Evolutionary conservation across 2,113 vertebrate genomes (phyloP), one percentile per base, ranked within the genome.

Genomic region (Eulemur rufifrons): DNA sequence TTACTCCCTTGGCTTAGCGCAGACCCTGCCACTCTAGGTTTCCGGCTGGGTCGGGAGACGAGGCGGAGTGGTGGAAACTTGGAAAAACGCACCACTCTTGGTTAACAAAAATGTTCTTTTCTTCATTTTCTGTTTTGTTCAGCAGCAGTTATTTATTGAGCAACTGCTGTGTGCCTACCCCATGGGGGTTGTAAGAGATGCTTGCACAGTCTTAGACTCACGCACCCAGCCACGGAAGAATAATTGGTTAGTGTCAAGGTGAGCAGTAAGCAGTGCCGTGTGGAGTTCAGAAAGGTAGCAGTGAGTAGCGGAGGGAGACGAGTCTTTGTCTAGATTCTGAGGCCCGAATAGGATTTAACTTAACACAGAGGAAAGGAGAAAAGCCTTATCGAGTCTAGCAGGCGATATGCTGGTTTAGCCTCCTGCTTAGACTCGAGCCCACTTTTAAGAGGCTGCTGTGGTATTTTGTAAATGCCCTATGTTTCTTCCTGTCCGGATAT

Each of bases 161-260:
- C 25, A 69, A 52, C 54, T 83, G n/a, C 42, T 37, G 8, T 69
- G 13, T 78, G 56, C 64, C 25, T 80, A 3, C 69, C 42, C 8
- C 39, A 1, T 11, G 20, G 50, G 78, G 34, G 6, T 78, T 47
- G 56, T 45, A 2, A 0, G 80, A 42, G 54, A 12, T 78, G 69
- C 47, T 45, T 37, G 1, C 69, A 8, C 13, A 17, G 5, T 45
- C 10, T 68, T 74, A 23, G 73, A 34, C 3, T 52, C 76, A 17
- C 29, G 27, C 32, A 8, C 6, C 5, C 5, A 54, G 14, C 11
- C 59, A 2, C 18, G 13, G 66, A 29, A n/a, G 68, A 20, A 0
- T 27, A 7, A 52, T 18, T n/a, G 50, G 6, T 52, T 56, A 52
- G 50, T 82, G 47, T 27, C 8, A 14, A 0, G 32, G 13, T 45